Conservation (phyloP, 2,888 invertebrate species). For the Pyrochroa serraticornis region DNA sequence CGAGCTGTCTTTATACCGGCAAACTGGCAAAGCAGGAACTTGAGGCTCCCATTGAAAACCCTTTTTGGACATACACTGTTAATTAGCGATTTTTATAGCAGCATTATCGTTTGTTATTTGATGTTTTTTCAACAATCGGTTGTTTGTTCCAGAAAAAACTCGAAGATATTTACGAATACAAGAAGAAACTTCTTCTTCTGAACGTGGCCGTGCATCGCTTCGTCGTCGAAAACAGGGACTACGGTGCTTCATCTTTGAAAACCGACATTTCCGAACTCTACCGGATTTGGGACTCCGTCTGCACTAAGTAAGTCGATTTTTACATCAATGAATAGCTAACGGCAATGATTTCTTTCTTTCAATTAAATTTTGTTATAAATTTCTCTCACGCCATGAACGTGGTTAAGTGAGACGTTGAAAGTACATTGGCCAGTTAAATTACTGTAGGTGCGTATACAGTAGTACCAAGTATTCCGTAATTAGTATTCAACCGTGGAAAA, state of each 20-base stretch:
- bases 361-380: constrained; percentile 36
- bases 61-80: neutral
- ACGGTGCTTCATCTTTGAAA: constrained; percentile 62
- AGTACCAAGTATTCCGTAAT: constrained; percentile 39
- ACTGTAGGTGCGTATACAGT: constrained; percentile 26
- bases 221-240: constrained; percentile 59
- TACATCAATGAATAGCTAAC: neutral
- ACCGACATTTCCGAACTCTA: constrained; percentile 71
- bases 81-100: neutral
- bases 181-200: constrained; percentile 64
- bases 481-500: constrained; percentile 41
- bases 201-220: constrained; percentile 66
- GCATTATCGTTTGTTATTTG: neutral
- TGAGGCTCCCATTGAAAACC: neutral
- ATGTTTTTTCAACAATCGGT: constrained; percentile 31
- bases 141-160: constrained; percentile 58
- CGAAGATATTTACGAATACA: constrained; percentile 62
- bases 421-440: constrained; percentile 40
- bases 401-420: constrained; percentile 44
- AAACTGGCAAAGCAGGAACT: constrained; percentile 21
- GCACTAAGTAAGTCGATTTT: constrained; percentile 65
- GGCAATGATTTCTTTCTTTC: constrained; percentile 28
- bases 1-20: constrained; percentile 56
- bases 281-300: constrained; percentile 72
- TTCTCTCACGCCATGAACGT: constrained; percentile 43